Percentiles rank a stretch among this genome's conserved stretches.
These are phyloP conservation scores for Ageneiosus marmoratus DNA, from an alignment of 2,113 vertebrate genomes.

Conservation along the genomic window DNA sequence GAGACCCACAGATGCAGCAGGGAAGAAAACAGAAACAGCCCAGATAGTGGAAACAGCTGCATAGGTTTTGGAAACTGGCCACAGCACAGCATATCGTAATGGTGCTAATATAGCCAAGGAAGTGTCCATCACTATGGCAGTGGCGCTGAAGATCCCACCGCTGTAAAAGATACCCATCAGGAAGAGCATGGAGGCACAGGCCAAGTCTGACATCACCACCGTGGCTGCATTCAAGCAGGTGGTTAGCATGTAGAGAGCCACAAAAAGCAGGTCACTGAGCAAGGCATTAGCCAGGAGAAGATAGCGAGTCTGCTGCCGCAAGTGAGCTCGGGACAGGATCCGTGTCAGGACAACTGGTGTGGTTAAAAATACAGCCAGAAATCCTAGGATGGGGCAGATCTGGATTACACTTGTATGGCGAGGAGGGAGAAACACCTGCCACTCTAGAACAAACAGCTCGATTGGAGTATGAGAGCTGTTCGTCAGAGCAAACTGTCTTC, in stretches of 20 bases:
- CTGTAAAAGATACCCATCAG: constrained; percentile 69
- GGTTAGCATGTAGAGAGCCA: constrained; percentile 68
- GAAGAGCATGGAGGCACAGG: constrained; percentile 70
- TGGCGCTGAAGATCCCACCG: constrained; percentile 73
- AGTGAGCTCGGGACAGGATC: constrained; percentile 67
- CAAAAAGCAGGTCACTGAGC: constrained; percentile 75
- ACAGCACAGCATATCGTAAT: constrained; percentile 68
- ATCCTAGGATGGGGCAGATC: constrained; percentile 69
- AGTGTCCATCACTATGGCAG: constrained; percentile 74
- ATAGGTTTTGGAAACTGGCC: constrained; percentile 68
- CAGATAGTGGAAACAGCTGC: constrained; percentile 65
- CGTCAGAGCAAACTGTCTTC: constrained; percentile 1
- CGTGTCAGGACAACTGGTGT: constrained; percentile 72
- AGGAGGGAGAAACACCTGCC: constrained; percentile 57
- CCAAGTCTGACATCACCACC: constrained; percentile 61
- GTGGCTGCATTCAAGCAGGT: constrained; percentile 64
- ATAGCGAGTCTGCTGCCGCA: constrained; percentile 77
- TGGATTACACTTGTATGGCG: constrained; percentile 65
- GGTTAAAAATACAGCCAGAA: constrained; percentile 63
- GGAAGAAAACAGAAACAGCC: constrained; percentile 63
- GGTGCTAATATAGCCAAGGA: constrained; percentile 74
- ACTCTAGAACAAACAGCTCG: constrained; percentile 64
- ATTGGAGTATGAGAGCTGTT: constrained; percentile 47
- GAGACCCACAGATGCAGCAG: constrained; percentile 66
- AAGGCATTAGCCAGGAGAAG: constrained; percentile 76